phyloP scores from a whole-genome alignment of 2,888 invertebrate species.

The Sympetrum striolatum region DNA sequence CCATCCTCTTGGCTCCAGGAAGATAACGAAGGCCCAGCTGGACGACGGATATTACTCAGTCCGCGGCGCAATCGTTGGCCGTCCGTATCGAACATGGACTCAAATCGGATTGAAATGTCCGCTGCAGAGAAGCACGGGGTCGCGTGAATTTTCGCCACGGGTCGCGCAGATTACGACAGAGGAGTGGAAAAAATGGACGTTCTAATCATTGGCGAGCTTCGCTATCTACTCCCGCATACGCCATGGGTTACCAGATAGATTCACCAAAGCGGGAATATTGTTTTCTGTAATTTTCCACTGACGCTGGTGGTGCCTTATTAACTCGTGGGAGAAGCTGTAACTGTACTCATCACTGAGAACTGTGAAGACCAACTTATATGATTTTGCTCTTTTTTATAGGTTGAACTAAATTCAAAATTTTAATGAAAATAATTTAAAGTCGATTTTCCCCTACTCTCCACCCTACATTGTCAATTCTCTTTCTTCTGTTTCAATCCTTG shows the following conservation, averaged over 20 bases:
- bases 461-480: too few relatives aligned
- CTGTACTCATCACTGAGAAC: too few relatives aligned
- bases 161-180: neutral
- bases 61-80: neutral
- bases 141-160: neutral
- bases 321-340: too few relatives aligned
- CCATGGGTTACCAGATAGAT: neutral
- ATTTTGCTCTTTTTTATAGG: too few relatives aligned
- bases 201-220: neutral
- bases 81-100: neutral
- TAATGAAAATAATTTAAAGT: too few relatives aligned
- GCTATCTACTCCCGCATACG: neutral
- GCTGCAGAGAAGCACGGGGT: neutral
- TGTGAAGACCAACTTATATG: too few relatives aligned
- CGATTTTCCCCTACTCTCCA: too few relatives aligned
- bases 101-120: neutral
- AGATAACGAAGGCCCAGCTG: neutral
- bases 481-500: too few relatives aligned
- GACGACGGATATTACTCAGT: neutral
- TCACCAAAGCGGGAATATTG: neutral
- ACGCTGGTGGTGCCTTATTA: neutral
- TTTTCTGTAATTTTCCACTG: neutral
- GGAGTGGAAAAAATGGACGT: neutral
- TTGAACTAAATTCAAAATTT: too few relatives aligned
- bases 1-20: neutral